A percentile compares a stretch with the other conserved stretches of the same genome.
Evolutionary conservation across 1,140 invertebrate genomes (phyloP).

Genomic region (Diabrotica virgifera): DNA sequence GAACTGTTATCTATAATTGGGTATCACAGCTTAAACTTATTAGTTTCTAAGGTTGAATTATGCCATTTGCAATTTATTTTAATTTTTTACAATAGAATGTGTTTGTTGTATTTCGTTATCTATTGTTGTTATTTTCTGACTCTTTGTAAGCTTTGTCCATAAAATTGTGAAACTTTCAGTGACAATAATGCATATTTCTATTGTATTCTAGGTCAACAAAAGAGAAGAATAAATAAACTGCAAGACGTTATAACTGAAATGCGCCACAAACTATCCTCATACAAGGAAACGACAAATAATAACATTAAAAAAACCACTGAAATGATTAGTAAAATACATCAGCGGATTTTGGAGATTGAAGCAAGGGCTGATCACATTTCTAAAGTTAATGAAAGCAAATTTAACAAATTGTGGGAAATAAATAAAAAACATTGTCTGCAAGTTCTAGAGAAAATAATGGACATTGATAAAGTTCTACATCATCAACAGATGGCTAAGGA

Average conservation of each 20-base stretch:
- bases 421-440: constrained; percentile 61
- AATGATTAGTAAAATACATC: constrained; percentile 62
- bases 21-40: too few species aligned
- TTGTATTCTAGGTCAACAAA: too few species aligned
- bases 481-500: constrained; percentile 66
- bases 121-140: too few species aligned
- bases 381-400: constrained; percentile 57
- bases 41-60: too few species aligned
- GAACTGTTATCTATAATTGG: too few species aligned
- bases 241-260: constrained; percentile 66
- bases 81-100: too few species aligned
- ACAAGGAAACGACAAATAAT: constrained; percentile 54
- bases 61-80: too few species aligned
- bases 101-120: too few species aligned
- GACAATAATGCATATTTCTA: too few species aligned
- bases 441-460: constrained; percentile 58
- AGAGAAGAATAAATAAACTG: constrained; percentile 75
- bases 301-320: constrained; percentile 42
- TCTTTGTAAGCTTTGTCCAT: too few species aligned
- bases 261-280: constrained; percentile 60
- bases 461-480: constrained; percentile 63
- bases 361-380: constrained; percentile 65
- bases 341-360: constrained; percentile 63
- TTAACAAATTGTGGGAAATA: constrained; percentile 60
- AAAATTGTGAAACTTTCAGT: too few species aligned